Percentiles rank a stretch among this genome's conserved stretches.
Conservation (phyloP, 2,797 vertebrate species). For the Emys orbicularis region DNA sequence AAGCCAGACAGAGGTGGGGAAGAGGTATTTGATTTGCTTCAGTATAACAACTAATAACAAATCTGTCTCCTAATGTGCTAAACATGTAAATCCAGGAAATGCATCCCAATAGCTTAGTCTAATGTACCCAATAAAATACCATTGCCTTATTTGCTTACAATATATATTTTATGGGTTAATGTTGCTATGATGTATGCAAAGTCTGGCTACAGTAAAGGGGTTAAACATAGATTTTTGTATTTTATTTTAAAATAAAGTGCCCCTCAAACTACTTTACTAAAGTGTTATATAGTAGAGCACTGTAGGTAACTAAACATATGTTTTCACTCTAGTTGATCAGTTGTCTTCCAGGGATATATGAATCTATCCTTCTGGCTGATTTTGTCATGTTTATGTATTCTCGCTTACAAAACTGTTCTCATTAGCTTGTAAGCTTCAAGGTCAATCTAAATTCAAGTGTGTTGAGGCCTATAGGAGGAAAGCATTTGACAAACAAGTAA, state of each 20-base stretch:
- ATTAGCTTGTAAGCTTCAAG: conserved; percentile 19
- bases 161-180: neutral
- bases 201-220: neutral
- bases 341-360: neutral
- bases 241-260: neutral
- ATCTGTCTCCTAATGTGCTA: neutral
- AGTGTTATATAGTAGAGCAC: neutral
- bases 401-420: conserved; percentile 25
- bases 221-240: neutral
- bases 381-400: conserved; percentile 8
- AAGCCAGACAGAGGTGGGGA: neutral
- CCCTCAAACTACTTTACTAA: neutral
- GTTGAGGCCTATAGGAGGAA: neutral
- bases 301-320: conserved; percentile 4
- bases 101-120: neutral
- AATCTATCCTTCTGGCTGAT: neutral
- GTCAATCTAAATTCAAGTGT: conserved; percentile 30
- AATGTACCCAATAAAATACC: neutral
- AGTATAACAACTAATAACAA: neutral
- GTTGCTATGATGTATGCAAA: neutral
- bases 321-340: conserved; percentile 4
- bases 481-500: neutral
- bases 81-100: neutral
- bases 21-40: neutral
- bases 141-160: neutral